These are phyloP conservation scores for Malaclemys terrapin DNA, from an alignment of 2,113 vertebrate genomes.

Conservation along the genomic window DNA sequence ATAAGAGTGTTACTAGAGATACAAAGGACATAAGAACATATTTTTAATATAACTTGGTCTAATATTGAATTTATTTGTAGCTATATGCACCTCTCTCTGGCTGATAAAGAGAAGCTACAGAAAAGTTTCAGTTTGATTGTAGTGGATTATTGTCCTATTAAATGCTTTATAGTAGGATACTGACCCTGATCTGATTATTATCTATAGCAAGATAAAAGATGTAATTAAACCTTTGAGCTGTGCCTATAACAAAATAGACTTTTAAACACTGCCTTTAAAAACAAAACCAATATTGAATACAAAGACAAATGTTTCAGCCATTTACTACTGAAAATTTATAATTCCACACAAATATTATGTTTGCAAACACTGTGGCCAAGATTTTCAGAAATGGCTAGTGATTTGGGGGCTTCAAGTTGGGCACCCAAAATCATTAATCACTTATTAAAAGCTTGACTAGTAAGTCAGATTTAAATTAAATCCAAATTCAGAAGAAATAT, in stretches of 20 bases:
- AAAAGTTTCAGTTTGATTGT: rapidly evolving
- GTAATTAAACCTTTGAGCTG: not conserved
- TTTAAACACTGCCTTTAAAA: not conserved
- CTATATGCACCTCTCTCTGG: not conserved
- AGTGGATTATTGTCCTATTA: not conserved
- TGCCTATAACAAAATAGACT: not conserved
- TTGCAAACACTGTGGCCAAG: rapidly evolving
- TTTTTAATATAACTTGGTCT: not conserved
- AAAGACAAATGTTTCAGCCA: not conserved
- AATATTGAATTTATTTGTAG: not conserved
- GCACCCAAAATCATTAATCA: too few relatives aligned
- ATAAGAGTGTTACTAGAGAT: not conserved
- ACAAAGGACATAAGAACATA: not conserved
- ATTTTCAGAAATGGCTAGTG: not conserved
- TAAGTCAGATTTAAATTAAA: too few relatives aligned
- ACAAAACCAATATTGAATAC: not conserved
- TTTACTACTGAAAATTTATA: not conserved
- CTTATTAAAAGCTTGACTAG: too few relatives aligned
- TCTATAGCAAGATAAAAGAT: not conserved
- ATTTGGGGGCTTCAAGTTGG: not conserved
- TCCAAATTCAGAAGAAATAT: too few relatives aligned
- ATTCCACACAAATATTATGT: not conserved
- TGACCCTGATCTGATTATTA: not conserved
- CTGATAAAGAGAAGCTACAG: not conserved
- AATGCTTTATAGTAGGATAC: not conserved